Conservation (phyloP, 2,888 invertebrate genomes). For the Ectropis crepuscularia region DNA sequence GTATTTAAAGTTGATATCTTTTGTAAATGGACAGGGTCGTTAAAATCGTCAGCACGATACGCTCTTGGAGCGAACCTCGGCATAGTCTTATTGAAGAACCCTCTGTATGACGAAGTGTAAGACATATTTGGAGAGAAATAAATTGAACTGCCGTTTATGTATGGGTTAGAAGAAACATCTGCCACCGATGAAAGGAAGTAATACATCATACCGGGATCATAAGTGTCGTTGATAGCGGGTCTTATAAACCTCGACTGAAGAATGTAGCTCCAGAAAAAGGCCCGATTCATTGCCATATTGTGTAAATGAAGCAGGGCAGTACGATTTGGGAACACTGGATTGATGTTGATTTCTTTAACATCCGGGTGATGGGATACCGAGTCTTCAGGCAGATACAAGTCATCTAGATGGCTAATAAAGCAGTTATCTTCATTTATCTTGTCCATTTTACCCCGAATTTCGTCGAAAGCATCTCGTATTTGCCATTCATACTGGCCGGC, state of each 20-base stretch:
- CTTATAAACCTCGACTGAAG: conserved; percentile 95
- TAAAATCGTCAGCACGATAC: conserved; percentile 95
- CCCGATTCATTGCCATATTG: conserved; percentile 97
- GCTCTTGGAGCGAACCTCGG: conserved; percentile 97
- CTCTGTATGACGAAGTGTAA: conserved; percentile 96
- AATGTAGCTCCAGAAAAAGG: conserved; percentile 98
- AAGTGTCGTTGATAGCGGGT: conserved; percentile 95
- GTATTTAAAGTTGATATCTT: conserved; percentile 98
- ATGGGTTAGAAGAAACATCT: conserved; percentile 96
- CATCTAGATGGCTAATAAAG: conserved; percentile 92
- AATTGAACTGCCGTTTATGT: conserved; percentile 95
- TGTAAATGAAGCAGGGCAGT: conserved; percentile 96
- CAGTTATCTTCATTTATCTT: conserved; percentile 95
- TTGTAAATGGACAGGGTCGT: conserved; percentile 96
- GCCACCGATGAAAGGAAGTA: conserved; percentile 97
- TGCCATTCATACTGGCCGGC: conserved; percentile 97
- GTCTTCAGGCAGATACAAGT: conserved; percentile 93
- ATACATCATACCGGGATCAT: conserved; percentile 99
- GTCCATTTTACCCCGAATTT: conserved; percentile 93
- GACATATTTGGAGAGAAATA: conserved; percentile 97
- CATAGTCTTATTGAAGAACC: conserved; percentile 98
- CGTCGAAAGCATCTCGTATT: conserved; percentile 94
- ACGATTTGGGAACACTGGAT: conserved; percentile 97
- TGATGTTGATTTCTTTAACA: conserved; percentile 96
- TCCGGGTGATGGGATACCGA: conserved; percentile 96